phyloP scores from a whole-genome alignment of 35 echinoderm and acorn worm species.

The Diadema setosum region DNA sequence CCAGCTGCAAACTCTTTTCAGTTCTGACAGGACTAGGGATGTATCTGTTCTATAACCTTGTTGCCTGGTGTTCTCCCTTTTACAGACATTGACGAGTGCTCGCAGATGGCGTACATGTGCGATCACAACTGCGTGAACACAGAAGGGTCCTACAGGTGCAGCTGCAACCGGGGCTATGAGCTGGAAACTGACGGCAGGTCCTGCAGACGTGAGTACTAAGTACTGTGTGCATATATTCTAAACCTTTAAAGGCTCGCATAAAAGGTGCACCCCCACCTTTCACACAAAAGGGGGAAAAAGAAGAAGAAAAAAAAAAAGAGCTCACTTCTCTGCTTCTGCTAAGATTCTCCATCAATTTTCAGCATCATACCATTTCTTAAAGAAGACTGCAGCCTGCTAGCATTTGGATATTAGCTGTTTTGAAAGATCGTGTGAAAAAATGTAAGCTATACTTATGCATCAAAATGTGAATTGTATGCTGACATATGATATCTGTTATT shows the following conservation, averaged over 20 bases:
- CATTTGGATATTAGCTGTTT: too few species aligned
- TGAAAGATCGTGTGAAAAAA: too few species aligned
- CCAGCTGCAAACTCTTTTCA: too few species aligned
- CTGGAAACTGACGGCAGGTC: constrained; percentile 1
- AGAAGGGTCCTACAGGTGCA: constrained; percentile 63
- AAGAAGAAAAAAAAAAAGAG: neutral
- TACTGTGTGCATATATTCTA: too few species aligned
- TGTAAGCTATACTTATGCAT: too few species aligned
- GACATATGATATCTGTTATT: too few species aligned
- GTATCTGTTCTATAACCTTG: too few species aligned
- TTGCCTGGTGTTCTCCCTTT: neutral
- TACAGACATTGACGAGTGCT: constrained; percentile 88
- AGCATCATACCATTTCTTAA: neutral
- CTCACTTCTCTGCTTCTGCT: neutral
- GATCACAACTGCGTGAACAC: constrained; percentile 70
- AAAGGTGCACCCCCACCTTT: too few species aligned
- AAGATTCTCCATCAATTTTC: neutral
- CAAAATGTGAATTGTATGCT: too few species aligned
- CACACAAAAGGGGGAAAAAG: neutral
- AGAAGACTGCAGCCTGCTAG: neutral
- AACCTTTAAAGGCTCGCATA: too few species aligned
- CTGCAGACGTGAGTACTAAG: constrained; percentile 41
- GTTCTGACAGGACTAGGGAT: too few species aligned
- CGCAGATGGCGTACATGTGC: neutral
- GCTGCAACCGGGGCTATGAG: constrained; percentile 14